Base-by-base conservation (phyloP, 2,888 invertebrate species). In the Tenthredo mesomela region DNA sequence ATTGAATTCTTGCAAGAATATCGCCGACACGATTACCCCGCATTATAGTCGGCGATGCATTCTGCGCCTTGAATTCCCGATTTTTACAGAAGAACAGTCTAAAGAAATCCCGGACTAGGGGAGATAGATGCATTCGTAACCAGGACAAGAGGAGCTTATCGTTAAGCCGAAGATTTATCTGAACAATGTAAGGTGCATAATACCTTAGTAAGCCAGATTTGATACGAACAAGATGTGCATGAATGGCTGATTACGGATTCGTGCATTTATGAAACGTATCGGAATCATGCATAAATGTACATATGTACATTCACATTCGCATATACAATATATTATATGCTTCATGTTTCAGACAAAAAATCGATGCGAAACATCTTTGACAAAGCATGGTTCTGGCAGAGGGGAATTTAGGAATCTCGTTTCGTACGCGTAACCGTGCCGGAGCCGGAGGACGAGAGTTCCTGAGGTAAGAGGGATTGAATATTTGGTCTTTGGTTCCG, bases 341-440 rank as follows among this genome's bases (percentile, higher is more conserved):
- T 61, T n/a, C 61, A 10, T 37, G 33, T 77, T 25, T 61, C 58
- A 12, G 29, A 33, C 29, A n/a, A 37, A 61, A 80, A 80, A 61
- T 80, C 80, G 37, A 40, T 58, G 80, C 80, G 21, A 61, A 80
- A 58, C 80, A 80, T 50, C 77, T 77, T 77, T 50, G 33, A 58
- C 33, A 78, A 40, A 58, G 40, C 37, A 78, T 77, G 50, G n/a
- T 47, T 50, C 50, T 50, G 25, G 29, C 7, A 77, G 29, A 50
- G 25, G 50, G 54, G 29, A 77, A 54, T 54, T 77, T n/a, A 18
- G 33, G 50, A 33, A n/a, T 29, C 50, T 77, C 77, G 77, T 77
- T 77, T 54, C 77, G 77, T 54, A 54, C 61, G 75, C 21, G 50
- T 54, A 50, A 54, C 50, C 18, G 29, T 77, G 33, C n/a, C 18